Evolutionary conservation across 2,888 invertebrate species (phyloP), one percentile per base, ranked within the genome.

Genomic region (Andrena flavipes): DNA sequence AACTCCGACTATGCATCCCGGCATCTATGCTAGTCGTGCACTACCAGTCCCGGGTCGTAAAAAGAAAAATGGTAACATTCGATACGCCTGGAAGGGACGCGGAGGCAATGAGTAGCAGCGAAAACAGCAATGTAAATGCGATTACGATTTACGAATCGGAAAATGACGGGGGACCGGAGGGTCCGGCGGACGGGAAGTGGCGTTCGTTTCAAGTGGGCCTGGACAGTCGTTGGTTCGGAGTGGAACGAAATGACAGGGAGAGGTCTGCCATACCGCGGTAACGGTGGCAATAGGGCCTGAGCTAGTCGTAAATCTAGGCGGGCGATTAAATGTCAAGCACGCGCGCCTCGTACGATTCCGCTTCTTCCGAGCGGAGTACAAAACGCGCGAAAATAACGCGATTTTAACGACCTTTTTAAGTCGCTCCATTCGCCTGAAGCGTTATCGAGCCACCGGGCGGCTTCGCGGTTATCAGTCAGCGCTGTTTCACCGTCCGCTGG

Each of bases 291-390:
- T 87, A 84, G 88, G 89, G 82, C 86, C 86, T 6, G 59, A 87
- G 86, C 81, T 87, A 78, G 87, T 92, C 93, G 92, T 93, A 93
- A 93, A 93, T 93, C 92, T 92, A 85, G 80, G 82, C 80, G 81
- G 88, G 91, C 91, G 92, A 93, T 93, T 93, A 93, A 93, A 93
- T 87, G 93, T 93, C 93, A 91, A 90, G 88, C 86, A 74, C 90
- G 90, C 84, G 78, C 64, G 73, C 49, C 87, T 86, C 78, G 79
- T 87, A 84, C 86, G 88, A 88, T 89, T 91, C 89, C 80, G 88
- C 83, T 76, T 86, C 79, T 84, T 73, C 72, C 10, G 56, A 10
- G 29, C 65, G 68, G 74, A 69, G 77, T 65, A 64, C 80, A 81
- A 83, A 85, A 86, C 84, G 85, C 87, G 91, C 80, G 92, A 93